Percentiles rank a stretch among this genome's conserved stretches.
Conservation (phyloP, 2,797 vertebrate genomes). For the Artibeus jamaicensis region DNA sequence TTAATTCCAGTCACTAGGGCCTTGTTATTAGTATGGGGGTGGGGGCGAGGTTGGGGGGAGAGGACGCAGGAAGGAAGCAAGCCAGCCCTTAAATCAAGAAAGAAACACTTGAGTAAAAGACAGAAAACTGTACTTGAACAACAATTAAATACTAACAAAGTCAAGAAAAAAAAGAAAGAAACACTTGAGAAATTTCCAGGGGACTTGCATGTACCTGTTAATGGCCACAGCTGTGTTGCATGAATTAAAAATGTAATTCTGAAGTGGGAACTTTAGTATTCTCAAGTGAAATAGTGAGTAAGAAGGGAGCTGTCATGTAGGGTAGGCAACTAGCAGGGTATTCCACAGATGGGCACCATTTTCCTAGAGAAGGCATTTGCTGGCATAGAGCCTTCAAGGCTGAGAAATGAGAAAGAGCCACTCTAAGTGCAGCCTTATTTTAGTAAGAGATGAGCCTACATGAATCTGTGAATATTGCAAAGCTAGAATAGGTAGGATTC, state of each 20-base stretch:
- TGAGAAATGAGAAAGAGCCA: not conserved
- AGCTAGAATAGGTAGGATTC: not conserved
- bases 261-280: not conserved
- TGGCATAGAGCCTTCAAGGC: not conserved
- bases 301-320: not conserved
- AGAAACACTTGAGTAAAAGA: not conserved
- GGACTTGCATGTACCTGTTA: not conserved
- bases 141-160: too few relatives aligned
- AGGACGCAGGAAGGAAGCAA: not conserved
- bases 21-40: not conserved
- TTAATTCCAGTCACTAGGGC: not conserved
- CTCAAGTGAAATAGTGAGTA: not conserved
- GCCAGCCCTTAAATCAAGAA: not conserved
- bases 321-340: not conserved
- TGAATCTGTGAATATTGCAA: not conserved
- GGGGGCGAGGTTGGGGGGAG: not conserved
- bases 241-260: not conserved
- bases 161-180: too few relatives aligned
- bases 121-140: too few relatives aligned
- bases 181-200: too few relatives aligned
- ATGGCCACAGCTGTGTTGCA: not conserved
- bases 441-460: not conserved
- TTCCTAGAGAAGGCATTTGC: not conserved
- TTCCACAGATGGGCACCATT: not conserved
- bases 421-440: not conserved